These are phyloP conservation scores for Takifugu ocellatus DNA, from an alignment of 2,797 vertebrate species.

Conservation along the genomic window DNA sequence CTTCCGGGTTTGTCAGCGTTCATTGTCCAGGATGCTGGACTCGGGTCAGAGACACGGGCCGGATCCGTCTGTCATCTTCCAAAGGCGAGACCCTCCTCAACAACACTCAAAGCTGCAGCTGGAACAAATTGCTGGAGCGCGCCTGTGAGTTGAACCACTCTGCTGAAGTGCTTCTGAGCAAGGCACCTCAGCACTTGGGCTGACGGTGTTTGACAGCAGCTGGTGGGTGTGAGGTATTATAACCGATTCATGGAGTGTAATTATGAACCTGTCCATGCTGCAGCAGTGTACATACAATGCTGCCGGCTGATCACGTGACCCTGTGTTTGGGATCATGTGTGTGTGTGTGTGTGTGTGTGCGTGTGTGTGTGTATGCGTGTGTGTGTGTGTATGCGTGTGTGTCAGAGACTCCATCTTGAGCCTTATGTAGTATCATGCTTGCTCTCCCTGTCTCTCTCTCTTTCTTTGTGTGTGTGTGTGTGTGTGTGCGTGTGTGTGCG, in stretches of 20 bases:
- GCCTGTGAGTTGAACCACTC: conserved; percentile 58
- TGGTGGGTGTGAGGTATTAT: conserved; percentile 12
- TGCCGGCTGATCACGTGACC: too few species aligned
- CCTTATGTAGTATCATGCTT: conserved; percentile 44
- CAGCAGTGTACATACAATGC: conserved; percentile 31
- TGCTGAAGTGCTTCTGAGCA: conserved; percentile 63
- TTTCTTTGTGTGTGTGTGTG: conserved; percentile 13
- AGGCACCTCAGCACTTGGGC: conserved; percentile 35
- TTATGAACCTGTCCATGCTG: conserved; percentile 17
- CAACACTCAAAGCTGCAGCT: conserved; percentile 22
- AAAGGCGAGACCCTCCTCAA: background rate
- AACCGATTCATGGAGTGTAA: conserved; percentile 7
- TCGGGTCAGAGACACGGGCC: too few species aligned
- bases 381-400: conserved; percentile 1
- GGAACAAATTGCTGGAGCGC: conserved; percentile 43
- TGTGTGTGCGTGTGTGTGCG: background rate
- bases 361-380: conserved; percentile 30
- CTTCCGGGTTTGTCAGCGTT: background rate
- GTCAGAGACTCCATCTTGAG: conserved; percentile 47
- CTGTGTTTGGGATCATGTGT: conserved; percentile 24
- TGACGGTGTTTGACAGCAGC: conserved; percentile 1
- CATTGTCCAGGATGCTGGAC: too few species aligned
- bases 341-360: conserved; percentile 30
- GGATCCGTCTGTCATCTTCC: too few species aligned
- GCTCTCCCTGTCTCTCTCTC: conserved; percentile 43